Base-by-base conservation (phyloP, 2,888 invertebrate species). In the Drosophila planitibia region DNA sequence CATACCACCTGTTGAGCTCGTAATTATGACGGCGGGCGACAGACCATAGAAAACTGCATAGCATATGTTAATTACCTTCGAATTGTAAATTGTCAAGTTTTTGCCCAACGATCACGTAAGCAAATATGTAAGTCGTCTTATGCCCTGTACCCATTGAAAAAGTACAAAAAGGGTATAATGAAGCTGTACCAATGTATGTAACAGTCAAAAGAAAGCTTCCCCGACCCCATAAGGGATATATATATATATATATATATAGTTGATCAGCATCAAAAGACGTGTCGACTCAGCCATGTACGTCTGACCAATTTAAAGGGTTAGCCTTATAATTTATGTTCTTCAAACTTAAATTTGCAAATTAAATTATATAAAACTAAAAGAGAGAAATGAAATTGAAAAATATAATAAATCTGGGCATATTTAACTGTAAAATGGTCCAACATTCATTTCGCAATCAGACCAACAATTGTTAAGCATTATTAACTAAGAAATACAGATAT, bases 11-110 rank as follows among this genome's bases (percentile, higher is more conserved):
- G 14, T 7, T 47, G 7, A 47, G 7, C 14, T 62, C 53, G 35
- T 25, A 39, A 37, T 62, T 54, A 53, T 30, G 44, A 54, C 53
- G 25, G 53, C 63, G 37, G 32, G 44, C 35, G 63, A 51, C 55
- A 52, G 57, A 58, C 35, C 65, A 32, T 57, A 58, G 47, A 52
- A 44, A 57, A 25, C 22, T 30, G 28, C 47, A 25, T 25, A 16
- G 52, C 51, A 57, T 37, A 58, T 32, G 39, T 39, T 54, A 68
- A 64, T 63, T 67, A 41, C 41, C 53, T n/a, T 30, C 14, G 12
- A 47, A 47, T 28, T 53, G 28, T 51, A 19, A 22, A 32, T 47
- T 53, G 28, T 22, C 37, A 30, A 22, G n/a, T 30, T 51, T 22
- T 28, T 28, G 47, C 9, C 47, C 6, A 35, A 37, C 37, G 4